These are phyloP conservation scores for Drosophila neonasuta DNA, from an alignment of 2,888 invertebrate genomes.

Conservation along the genomic window DNA sequence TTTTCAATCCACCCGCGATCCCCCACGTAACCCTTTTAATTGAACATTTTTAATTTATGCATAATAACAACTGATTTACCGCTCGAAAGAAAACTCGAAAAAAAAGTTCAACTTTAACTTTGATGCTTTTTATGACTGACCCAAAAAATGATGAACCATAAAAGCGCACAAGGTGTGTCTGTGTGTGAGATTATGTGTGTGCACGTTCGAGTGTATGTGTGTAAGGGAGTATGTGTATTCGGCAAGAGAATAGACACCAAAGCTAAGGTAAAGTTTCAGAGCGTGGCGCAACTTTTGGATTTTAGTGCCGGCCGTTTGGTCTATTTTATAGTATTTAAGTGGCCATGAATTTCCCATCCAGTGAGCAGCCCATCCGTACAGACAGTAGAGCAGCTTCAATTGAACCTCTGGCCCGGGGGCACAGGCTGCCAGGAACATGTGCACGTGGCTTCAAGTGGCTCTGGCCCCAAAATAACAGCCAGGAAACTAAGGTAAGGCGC, in stretches of 20 bases:
- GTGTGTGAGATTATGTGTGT: neutral
- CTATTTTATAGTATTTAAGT: slow-evolving; percentile 76
- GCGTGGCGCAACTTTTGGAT: slow-evolving; percentile 62
- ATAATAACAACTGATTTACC: slow-evolving; percentile 73
- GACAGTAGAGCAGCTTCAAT: slow-evolving; percentile 33
- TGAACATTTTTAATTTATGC: slow-evolving; percentile 75
- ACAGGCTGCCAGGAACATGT: slow-evolving; percentile 47
- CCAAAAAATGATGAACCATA: slow-evolving; percentile 65
- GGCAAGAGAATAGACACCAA: slow-evolving; percentile 11
- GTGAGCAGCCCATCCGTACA: slow-evolving; percentile 34
- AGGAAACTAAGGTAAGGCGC: slow-evolving; percentile 15
- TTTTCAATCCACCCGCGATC: neutral
- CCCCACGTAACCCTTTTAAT: slow-evolving; percentile 57
- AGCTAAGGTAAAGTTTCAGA: slow-evolving; percentile 58
- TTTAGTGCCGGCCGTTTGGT: slow-evolving; percentile 69
- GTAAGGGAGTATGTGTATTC: slow-evolving; percentile 5
- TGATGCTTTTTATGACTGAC: slow-evolving; percentile 66
- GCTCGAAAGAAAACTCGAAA: slow-evolving; percentile 26
- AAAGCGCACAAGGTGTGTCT: slow-evolving; percentile 47
- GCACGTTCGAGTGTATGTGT: slow-evolving; percentile 13
- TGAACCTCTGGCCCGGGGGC: slow-evolving; percentile 44
- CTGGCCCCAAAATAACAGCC: slow-evolving; percentile 1
- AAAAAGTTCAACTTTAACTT: slow-evolving; percentile 67
- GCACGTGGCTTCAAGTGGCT: slow-evolving; percentile 42
- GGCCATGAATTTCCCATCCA: slow-evolving; percentile 69